These are phyloP conservation scores for Procambarus clarkii DNA, from an alignment of 1,140 invertebrate genomes.

Conservation along the genomic window DNA sequence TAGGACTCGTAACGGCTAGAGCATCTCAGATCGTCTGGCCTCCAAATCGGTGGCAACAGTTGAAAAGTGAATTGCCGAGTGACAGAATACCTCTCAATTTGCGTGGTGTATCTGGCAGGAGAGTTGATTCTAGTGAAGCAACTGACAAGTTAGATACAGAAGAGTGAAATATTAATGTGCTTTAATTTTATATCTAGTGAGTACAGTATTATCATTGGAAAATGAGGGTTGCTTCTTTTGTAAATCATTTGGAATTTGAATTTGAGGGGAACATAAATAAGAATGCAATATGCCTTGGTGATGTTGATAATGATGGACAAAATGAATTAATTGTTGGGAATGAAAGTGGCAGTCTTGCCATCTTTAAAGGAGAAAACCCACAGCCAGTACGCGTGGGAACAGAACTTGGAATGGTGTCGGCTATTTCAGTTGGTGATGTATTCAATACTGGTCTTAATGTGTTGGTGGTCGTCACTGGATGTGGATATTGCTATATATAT, in stretches of 20 bases:
- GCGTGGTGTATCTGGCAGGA: constrained; percentile 79
- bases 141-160: constrained; percentile 28
- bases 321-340: constrained; percentile 86
- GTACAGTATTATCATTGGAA: constrained; percentile 71
- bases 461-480: constrained; percentile 83
- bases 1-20: constrained; percentile 90
- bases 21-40: constrained; percentile 94
- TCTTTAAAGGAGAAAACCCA: constrained; percentile 80
- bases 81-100: constrained; percentile 53
- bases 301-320: constrained; percentile 87
- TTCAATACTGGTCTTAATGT: constrained; percentile 84
- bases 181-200: neutral
- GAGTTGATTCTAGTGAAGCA: constrained; percentile 76
- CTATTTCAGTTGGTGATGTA: constrained; percentile 84
- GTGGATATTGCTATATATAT: constrained; percentile 87
- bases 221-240: constrained; percentile 86
- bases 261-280: constrained; percentile 83
- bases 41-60: constrained; percentile 86
- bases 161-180: constrained; percentile 23
- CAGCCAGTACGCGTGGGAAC: constrained; percentile 60
- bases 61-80: constrained; percentile 80
- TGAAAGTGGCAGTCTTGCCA: constrained; percentile 82
- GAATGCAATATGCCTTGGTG: constrained; percentile 84
- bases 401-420: constrained; percentile 79
- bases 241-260: constrained; percentile 84